Evolutionary conservation across 2,113 vertebrate species (phyloP).

Genomic region (Gyps fulvus): DNA sequence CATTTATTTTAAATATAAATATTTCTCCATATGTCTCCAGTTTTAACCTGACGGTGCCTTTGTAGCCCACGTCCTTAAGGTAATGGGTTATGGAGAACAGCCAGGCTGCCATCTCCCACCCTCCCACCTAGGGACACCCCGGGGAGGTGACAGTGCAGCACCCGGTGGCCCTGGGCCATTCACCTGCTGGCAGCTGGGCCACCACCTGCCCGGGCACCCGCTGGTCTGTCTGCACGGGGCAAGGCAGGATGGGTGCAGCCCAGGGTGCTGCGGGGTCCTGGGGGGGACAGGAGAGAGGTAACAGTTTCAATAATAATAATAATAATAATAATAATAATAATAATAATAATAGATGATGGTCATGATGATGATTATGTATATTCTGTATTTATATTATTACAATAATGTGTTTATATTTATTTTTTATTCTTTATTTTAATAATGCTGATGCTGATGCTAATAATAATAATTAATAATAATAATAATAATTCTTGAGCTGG

Average conservation of each 20-base stretch:
- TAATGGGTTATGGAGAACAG: not conserved
- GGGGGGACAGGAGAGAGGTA: not conserved
- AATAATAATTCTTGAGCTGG: not conserved
- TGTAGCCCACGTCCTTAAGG: not conserved
- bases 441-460: not conserved
- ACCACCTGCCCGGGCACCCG: not conserved
- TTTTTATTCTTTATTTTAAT: not conserved
- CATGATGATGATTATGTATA: not conserved
- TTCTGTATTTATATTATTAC: not conserved
- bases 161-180: not conserved
- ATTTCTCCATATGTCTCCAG: not conserved
- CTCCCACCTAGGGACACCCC: not conserved
- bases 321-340: not conserved
- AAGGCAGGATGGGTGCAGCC: not conserved
- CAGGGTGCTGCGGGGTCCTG: too few species aligned
- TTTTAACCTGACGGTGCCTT: rapidly evolving
- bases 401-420: not conserved
- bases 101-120: not conserved
- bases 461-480: not conserved
- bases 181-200: not conserved
- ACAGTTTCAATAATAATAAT: rapidly evolving
- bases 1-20: not conserved
- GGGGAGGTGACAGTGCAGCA: not conserved
- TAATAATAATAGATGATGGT: too few species aligned
- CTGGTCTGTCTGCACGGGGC: rapidly evolving